These are phyloP conservation scores for Xestoiulus laeticollis DNA, from an alignment of 2,888 invertebrate genomes.

Conservation along the genomic window DNA sequence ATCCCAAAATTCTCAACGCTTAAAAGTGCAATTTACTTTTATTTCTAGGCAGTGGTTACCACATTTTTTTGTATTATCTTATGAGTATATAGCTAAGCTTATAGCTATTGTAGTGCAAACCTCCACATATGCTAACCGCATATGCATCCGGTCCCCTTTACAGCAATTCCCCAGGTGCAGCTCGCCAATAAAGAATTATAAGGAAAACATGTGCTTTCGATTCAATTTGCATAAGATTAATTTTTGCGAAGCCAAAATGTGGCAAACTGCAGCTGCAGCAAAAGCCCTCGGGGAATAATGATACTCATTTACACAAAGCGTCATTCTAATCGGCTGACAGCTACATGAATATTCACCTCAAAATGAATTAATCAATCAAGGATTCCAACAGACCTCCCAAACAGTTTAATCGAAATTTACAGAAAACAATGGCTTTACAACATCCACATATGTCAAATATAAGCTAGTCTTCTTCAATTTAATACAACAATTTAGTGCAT, in stretches of 20 bases:
- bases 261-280: neutral
- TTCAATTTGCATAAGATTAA: constrained; percentile 27
- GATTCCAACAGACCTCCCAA: neutral
- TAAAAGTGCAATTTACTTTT: too few species aligned
- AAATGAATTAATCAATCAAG: constrained; percentile 20
- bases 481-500: too few species aligned
- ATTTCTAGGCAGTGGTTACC: too few species aligned
- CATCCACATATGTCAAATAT: too few species aligned
- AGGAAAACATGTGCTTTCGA: constrained; percentile 27
- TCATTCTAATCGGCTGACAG: constrained; percentile 37
- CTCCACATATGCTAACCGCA: neutral
- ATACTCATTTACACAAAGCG: constrained; percentile 8
- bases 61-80: too few species aligned
- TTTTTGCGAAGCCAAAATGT: neutral
- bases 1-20: too few species aligned
- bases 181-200: neutral
- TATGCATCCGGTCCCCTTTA: neutral
- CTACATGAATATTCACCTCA: constrained; percentile 34
- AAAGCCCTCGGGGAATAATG: neutral
- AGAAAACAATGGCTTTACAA: neutral
- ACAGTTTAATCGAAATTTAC: neutral
- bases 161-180: neutral
- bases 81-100: too few species aligned
- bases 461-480: too few species aligned
- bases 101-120: too few species aligned